phyloP scores from a whole-genome alignment of 2,888 invertebrate genomes.

The Hartigia nigra region DNA sequence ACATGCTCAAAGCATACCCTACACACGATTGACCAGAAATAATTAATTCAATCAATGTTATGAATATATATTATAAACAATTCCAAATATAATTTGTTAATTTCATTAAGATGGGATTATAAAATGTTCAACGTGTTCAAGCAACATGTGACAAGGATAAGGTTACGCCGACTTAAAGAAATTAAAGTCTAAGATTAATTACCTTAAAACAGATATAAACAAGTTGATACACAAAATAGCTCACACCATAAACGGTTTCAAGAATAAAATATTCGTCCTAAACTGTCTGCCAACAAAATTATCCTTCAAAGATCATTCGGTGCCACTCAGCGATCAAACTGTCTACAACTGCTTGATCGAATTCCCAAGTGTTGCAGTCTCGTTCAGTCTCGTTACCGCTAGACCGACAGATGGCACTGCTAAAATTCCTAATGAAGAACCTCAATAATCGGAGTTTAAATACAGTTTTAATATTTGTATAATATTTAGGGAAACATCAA shows the following conservation, averaged over 20 bases:
- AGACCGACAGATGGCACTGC: neutral
- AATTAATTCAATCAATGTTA: neutral
- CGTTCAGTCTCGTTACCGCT: neutral
- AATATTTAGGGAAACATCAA: neutral
- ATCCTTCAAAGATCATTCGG: neutral
- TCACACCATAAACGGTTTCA: neutral
- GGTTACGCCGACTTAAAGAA: neutral
- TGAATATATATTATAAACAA: neutral
- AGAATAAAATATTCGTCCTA: neutral
- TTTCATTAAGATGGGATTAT: neutral
- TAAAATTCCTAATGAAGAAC: neutral
- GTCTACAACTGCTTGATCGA: neutral
- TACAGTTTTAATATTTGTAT: neutral
- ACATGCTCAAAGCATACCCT: neutral
- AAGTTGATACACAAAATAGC: neutral
- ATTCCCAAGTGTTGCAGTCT: neutral
- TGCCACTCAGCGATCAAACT: neutral
- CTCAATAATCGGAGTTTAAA: neutral
- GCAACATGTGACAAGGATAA: neutral
- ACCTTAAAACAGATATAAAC: neutral
- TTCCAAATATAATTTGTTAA: neutral
- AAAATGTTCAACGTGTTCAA: neutral
- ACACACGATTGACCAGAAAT: neutral
- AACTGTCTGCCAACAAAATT: neutral
- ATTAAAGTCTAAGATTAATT: neutral